These are phyloP conservation scores for Hippolais icterina DNA, from an alignment of 2,113 vertebrate species.

Conservation along the genomic window DNA sequence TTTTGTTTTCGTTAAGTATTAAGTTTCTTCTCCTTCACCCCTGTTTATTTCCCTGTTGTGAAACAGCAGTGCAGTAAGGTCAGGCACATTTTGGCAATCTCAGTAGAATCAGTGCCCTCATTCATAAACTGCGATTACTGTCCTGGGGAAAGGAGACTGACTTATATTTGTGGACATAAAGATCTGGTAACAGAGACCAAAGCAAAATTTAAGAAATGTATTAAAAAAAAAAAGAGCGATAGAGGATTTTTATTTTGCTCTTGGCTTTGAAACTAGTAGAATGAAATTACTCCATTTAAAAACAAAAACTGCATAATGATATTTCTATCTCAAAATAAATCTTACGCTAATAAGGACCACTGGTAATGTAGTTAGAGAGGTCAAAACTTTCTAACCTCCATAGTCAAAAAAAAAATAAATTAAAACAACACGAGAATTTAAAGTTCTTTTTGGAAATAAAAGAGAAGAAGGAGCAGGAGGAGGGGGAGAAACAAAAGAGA, in stretches of 20 bases:
- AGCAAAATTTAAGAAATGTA: neutral
- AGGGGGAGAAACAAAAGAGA: conserved; percentile 48
- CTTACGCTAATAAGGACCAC: conserved; percentile 9
- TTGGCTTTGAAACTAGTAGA: conserved; percentile 25
- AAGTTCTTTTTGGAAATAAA: conserved; percentile 56
- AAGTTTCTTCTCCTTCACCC: neutral
- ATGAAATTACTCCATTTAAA: neutral
- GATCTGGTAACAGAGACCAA: neutral
- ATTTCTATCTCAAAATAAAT: conserved; percentile 50
- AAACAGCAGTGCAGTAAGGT: neutral
- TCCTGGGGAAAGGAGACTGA: neutral
- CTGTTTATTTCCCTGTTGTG: neutral
- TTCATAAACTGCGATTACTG: conserved; percentile 3
- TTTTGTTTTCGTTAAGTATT: neutral
- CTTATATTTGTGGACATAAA: neutral
- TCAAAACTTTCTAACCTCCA: conserved; percentile 28
- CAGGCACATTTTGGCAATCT: neutral
- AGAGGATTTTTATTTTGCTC: neutral
- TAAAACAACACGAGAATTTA: conserved; percentile 58
- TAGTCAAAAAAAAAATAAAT: neutral
- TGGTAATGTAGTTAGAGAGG: conserved; percentile 18
- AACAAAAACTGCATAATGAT: conserved; percentile 33
- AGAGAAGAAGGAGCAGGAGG: neutral
- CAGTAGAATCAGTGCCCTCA: neutral
- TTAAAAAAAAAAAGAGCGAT: neutral